A percentile compares a stretch with the other conserved stretches of the same genome.
phyloP scores from a whole-genome alignment of 2,113 vertebrate genomes.

The Macrotus californicus region DNA sequence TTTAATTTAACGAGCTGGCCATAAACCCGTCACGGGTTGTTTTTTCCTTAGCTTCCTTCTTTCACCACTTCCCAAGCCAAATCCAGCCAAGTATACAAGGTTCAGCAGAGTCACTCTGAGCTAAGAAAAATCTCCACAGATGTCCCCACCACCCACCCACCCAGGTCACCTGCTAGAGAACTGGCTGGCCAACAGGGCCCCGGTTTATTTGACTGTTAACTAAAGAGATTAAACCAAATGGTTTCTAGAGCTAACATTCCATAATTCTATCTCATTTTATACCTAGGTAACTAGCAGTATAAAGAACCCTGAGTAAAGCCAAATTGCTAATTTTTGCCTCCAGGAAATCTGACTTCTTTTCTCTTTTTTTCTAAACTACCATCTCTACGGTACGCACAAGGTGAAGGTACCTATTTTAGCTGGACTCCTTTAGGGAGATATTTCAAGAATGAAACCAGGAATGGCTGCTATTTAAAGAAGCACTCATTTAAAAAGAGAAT shows the following conservation, averaged over 20 bases:
- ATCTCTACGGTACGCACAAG: background rate
- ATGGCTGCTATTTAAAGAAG: constrained; percentile 5
- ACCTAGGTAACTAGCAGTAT: background rate
- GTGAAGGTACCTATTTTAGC: background rate
- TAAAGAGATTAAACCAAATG: constrained; percentile 2
- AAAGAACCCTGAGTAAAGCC: background rate
- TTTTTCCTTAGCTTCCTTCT: constrained; percentile 36
- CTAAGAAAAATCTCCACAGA: background rate
- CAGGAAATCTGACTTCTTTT: background rate
- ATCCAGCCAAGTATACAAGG: background rate
- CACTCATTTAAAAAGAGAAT: constrained; percentile 1
- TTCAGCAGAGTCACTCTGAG: background rate
- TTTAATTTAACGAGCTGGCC: constrained; percentile 40
- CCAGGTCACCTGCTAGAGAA: background rate
- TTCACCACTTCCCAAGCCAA: constrained; percentile 41
- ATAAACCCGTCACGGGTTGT: constrained; percentile 48
- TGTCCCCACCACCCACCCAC: background rate
- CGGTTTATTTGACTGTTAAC: background rate
- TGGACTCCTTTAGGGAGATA: constrained; percentile 10
- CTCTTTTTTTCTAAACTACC: background rate
- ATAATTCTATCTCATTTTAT: background rate
- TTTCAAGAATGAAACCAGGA: constrained; percentile 46
- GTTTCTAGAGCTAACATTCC: background rate
- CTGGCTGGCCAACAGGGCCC: background rate
- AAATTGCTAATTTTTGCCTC: constrained; percentile 6